These are phyloP conservation scores for Excalfactoria chinensis DNA, from an alignment of 2,113 vertebrate species.

Conservation along the genomic window DNA sequence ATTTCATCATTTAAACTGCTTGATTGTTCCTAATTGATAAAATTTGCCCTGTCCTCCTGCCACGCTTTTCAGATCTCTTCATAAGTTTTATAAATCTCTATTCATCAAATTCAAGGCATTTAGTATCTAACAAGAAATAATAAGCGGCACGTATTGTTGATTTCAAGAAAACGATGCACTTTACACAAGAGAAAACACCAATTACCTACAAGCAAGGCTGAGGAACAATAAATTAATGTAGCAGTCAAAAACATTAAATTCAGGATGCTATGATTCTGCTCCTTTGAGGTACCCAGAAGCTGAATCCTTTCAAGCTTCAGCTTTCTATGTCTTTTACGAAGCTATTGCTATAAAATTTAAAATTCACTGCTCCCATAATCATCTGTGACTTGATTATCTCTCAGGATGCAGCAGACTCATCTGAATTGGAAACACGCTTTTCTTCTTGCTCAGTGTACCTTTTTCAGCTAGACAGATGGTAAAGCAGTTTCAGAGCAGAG, in stretches of 20 bases:
- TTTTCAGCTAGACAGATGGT: conserved; percentile 65
- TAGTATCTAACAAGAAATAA: neutral
- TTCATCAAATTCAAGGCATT: neutral
- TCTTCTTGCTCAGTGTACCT: conserved; percentile 34
- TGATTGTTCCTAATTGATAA: neutral
- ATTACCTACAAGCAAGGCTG: neutral
- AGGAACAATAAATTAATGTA: neutral
- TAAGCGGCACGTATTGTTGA: neutral
- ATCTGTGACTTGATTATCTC: conserved; percentile 56
- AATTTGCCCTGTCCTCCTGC: neutral
- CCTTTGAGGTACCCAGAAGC: neutral
- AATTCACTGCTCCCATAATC: conserved; percentile 52
- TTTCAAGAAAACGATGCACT: neutral
- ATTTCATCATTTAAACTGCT: neutral
- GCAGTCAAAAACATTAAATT: neutral
- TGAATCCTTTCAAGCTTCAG: neutral
- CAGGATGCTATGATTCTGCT: neutral
- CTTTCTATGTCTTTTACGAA: neutral
- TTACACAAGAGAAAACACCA: neutral
- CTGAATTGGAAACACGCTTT: conserved; percentile 60
- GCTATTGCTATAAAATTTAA: conserved; percentile 12
- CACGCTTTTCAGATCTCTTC: neutral
- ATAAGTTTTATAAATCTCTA: neutral
- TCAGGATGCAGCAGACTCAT: conserved; percentile 48
- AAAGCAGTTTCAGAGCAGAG: conserved; percentile 46